Base-by-base conservation (phyloP, 2,888 invertebrate species). In the Ophioninae sp. region DNA sequence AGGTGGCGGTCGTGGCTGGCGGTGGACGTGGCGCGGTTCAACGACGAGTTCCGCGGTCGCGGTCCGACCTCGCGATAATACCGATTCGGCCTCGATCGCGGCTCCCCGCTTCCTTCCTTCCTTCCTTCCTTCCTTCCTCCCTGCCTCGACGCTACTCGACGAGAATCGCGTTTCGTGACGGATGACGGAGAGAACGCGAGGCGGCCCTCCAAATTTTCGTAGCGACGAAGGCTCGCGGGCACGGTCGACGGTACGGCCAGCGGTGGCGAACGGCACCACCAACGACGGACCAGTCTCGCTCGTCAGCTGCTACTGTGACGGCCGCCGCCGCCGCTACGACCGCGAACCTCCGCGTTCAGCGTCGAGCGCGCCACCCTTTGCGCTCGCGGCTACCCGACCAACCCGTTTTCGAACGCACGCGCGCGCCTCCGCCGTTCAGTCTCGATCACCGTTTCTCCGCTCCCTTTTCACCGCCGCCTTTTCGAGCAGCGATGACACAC, bases 221-320 rank as follows among this genome's bases (percentile, higher is more conserved):
- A 41, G 41, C 41, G 41, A 41, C 41, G 41, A 1, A 41, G 7
- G 8, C 41, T 8, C 44, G 44, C 8, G 8, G 44, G 13, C 2
- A 10, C 10, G 44, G 44, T 3, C 44, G 44, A 10, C 13, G 44
- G 13, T 44, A 2, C 10, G 8, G 0, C 0, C 13, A 2, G 0
- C 10, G 13, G 44, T 13, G 10, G 0, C 44, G 2, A 10, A 44
- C 44, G 44, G 13, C 44, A 30, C 2, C 30, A 3, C 30, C 30
- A 39, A 10, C 37, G 39, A 85, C 86, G 85, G 77, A 77, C 85
- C 88, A 83, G 87, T 84, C 80, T 87, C 84, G 86, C 87, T 88
- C 89, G 90, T 91, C 91, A 91, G 91, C 91, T 91, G 91, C 89
- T 85, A 89, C 89, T 89, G 87, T 79, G 69, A n/a, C 65, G 44